Evolutionary conservation across 2,888 invertebrate genomes (phyloP), one percentile per base, ranked within the genome.

Genomic region (Megaustenia siamemsis): DNA sequence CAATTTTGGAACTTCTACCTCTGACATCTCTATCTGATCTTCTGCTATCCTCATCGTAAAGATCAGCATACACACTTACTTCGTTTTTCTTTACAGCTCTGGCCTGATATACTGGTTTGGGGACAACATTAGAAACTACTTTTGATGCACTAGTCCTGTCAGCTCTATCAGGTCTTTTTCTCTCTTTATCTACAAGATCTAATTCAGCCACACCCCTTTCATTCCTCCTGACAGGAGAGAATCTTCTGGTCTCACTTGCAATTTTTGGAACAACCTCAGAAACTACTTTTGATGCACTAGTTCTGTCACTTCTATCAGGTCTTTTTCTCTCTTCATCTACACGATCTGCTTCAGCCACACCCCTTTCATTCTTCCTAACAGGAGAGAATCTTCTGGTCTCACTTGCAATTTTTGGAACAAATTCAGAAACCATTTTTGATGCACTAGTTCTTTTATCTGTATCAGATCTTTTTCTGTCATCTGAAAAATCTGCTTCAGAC

Each of bases 21-120:
- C 40, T 77, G 18, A 24, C 49, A 49, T 49, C 45, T 75, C 60
- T 77, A n/a, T 40, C 60, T 38, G 53, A 24, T 53, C 53, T 53
- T 38, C 53, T 56, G 10, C 1, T 40, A 40, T 77, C 40, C n/a
- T 28, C 43, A 38, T 76, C 35, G 24, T 21, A 8, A 73, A 24
- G 71, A 4, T 73, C 49, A 32, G 49, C 49, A 18, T 45, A 40
- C 32, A 49, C 18, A 49, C 2, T 32, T 32, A 45, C 28, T 45
- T 73, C 73, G 49, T 24, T 49, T 73, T 35, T 73, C 32, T 32
- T 49, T 1, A 0, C 73, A 49, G 73, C 32, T 6, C 6, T 28
- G 0, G 49, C 45, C 49, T 73, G 49, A n/a, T n/a, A 24, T 21
- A 2, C 15, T 24, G n/a, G n/a, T 24, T 40, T n/a, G 24, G 24